These are phyloP conservation scores for Paradoxurus hermaphroditus DNA, from an alignment of 2,113 vertebrate species.

Conservation along the genomic window DNA sequence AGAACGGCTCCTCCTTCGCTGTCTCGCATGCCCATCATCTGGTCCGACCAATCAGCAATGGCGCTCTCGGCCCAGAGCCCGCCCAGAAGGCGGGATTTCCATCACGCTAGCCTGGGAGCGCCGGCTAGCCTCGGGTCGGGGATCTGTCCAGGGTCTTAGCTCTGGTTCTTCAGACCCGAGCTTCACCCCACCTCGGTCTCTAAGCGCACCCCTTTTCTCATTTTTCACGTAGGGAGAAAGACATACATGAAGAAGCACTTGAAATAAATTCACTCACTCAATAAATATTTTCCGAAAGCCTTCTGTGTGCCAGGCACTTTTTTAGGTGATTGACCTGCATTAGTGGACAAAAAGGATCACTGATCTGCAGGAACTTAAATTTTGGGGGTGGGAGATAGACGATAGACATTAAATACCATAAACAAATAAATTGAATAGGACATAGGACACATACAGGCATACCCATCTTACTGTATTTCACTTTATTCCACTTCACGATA, in stretches of 20 bases:
- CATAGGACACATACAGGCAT: not conserved
- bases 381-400: not conserved
- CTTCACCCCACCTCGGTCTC: not conserved
- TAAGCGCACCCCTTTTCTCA: not conserved
- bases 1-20: not conserved
- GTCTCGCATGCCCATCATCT: not conserved
- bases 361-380: not conserved
- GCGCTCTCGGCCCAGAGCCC: rapidly evolving
- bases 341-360: not conserved
- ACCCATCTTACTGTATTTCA: not conserved
- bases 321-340: not conserved
- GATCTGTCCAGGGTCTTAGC: not conserved
- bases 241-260: not conserved
- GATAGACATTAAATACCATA: not conserved
- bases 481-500: not conserved
- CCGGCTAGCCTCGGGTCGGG: rapidly evolving
- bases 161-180: rapidly evolving
- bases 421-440: not conserved
- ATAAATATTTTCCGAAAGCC: not conserved
- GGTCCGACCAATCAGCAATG: not conserved
- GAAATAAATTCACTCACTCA: not conserved
- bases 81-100: not conserved
- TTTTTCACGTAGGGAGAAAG: not conserved
- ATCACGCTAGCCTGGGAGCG: rapidly evolving
- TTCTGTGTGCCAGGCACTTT: not conserved